Conservation (phyloP, 2,888 invertebrate genomes). For the Apodemia zela region DNA sequence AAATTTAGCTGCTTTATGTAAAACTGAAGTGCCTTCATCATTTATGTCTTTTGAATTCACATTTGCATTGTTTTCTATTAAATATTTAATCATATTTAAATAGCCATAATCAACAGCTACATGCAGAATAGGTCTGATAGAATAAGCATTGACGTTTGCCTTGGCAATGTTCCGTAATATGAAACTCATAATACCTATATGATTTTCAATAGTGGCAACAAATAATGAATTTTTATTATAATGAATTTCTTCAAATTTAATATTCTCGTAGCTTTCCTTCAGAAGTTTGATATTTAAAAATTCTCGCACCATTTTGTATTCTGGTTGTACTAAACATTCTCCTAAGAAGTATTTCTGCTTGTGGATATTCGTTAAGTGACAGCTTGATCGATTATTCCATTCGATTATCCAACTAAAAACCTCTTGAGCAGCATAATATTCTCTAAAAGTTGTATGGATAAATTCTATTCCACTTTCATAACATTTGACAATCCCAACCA, state of each 20-base stretch:
- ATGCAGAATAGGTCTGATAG: not conserved
- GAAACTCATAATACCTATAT: not conserved
- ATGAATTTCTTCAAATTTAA: not conserved
- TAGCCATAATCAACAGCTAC: not conserved
- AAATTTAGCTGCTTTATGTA: conserved; percentile 5
- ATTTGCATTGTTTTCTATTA: conserved; percentile 13
- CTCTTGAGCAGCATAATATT: conserved; percentile 4
- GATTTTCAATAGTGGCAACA: not conserved
- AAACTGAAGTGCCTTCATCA: not conserved
- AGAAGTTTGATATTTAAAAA: conserved; percentile 14
- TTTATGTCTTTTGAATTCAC: conserved; percentile 4
- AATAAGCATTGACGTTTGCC: not conserved
- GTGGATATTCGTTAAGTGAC: not conserved
- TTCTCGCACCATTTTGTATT: not conserved
- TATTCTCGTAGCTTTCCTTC: not conserved
- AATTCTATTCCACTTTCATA: conserved; percentile 1
- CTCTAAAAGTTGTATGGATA: conserved; percentile 13
- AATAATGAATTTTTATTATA: not conserved
- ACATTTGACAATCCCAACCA: conserved; percentile 2
- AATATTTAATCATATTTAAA: conserved; percentile 2
- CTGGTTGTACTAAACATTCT: not conserved
- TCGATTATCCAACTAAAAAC: conserved; percentile 6
- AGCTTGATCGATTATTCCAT: not conserved
- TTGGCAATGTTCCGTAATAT: conserved; percentile 1
- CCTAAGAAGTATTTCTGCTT: not conserved